Evolutionary conservation across 2,113 vertebrate species (phyloP).

Genomic region (Coreoperca whiteheadi): DNA sequence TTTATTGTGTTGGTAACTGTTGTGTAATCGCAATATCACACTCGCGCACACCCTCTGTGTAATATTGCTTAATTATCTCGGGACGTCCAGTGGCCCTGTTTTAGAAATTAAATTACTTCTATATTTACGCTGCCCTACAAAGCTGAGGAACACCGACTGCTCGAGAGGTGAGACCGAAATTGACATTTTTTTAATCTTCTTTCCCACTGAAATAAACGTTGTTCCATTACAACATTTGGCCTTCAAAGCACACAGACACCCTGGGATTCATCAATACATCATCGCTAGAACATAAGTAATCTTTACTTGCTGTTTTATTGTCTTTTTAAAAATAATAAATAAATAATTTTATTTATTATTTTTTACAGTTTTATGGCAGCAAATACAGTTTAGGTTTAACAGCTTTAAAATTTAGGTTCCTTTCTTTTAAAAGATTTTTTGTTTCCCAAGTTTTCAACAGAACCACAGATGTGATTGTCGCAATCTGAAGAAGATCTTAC

Average conservation of each 20-base stretch:
- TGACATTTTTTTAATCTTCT: neutral
- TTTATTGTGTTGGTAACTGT: too few relatives aligned
- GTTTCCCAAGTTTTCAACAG: neutral
- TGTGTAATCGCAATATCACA: too few relatives aligned
- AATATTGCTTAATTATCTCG: too few relatives aligned
- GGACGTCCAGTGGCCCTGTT: neutral
- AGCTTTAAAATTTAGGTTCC: too few relatives aligned
- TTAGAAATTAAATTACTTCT: slow-evolving; percentile 34
- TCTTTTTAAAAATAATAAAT: too few relatives aligned
- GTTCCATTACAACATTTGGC: neutral
- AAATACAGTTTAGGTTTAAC: too few relatives aligned
- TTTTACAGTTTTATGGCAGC: too few relatives aligned
- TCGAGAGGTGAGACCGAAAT: neutral
- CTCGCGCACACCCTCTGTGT: too few relatives aligned
- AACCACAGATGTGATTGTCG: neutral
- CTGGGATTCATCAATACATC: neutral
- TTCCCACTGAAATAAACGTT: neutral
- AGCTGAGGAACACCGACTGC: neutral
- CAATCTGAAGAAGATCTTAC: neutral
- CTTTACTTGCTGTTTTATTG: too few relatives aligned
- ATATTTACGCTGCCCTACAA: slow-evolving; percentile 26
- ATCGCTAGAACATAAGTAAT: too few relatives aligned
- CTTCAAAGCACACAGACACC: neutral
- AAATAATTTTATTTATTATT: too few relatives aligned
- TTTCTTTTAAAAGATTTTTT: too few relatives aligned